phyloP scores from a whole-genome alignment of 2,888 invertebrate genomes.

The Eledone cirrhosa region DNA sequence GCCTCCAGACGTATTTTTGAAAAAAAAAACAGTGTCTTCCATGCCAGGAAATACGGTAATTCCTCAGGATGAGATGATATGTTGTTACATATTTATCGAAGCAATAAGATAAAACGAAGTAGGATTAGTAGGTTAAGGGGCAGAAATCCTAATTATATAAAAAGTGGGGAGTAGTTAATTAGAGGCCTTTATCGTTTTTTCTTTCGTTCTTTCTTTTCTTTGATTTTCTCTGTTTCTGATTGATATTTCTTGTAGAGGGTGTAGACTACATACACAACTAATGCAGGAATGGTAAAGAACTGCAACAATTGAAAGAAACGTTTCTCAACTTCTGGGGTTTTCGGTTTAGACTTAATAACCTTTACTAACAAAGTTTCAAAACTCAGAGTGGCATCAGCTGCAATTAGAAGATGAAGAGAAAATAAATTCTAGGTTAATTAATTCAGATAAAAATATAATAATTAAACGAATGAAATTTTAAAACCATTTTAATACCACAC shows the following conservation, averaged over 20 bases:
- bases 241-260: slow-evolving; percentile 41
- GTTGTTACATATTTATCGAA: no score
- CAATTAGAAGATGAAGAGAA: slow-evolving; percentile 31
- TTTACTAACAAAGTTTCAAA: slow-evolving; percentile 46
- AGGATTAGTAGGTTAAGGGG: no score
- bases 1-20: no score
- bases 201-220: slow-evolving; percentile 32
- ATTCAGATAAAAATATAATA: no score
- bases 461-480: neutral
- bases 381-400: slow-evolving; percentile 48
- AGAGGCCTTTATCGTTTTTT: slow-evolving; percentile 33
- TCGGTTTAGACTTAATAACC: slow-evolving; percentile 41
- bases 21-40: no score
- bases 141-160: neutral
- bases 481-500: no score
- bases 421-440: neutral
- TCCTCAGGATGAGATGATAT: no score
- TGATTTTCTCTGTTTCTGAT: slow-evolving; percentile 32
- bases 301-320: slow-evolving; percentile 32
- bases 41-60: no score
- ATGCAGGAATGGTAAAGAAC: slow-evolving; percentile 36
- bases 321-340: slow-evolving; percentile 29
- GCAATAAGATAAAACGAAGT: no score
- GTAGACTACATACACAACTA: slow-evolving; percentile 36
- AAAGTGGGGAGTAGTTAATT: neutral